Evolutionary conservation across 1,140 invertebrate species (phyloP), one percentile per base, ranked within the genome.

Genomic region (Formica selysi): DNA sequence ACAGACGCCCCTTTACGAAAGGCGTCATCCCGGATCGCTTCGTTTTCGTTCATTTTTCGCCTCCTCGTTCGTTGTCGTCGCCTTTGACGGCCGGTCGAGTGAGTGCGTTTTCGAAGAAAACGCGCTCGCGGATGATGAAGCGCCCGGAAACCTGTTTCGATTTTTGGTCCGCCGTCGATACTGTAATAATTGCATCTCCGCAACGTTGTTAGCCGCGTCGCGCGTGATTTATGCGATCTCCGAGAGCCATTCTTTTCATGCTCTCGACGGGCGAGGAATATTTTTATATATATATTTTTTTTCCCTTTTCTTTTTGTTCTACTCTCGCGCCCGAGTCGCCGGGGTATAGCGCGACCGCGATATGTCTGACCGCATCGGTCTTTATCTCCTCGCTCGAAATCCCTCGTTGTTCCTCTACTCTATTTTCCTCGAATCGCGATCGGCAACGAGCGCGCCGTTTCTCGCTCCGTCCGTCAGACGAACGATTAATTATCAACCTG

Each of bases 401-500:
- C 79, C 61, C 80, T 19, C n/a, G 61, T 19, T 11, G 1, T 19
- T 38, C 29, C 68, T 84, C 57, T 44, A 44, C 13, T 41, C 4
- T 36, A 59, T 71, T 76, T 79, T 76, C 7, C 51, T 57, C 54
- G 26, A 22, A 6, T 76, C 57, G 11, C 22, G 51, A 80, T 38
- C 64, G 65, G 41, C 59, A 8, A n/a, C 32, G 29, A 32, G 44
- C 36, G 59, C 54, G 51, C n/a, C 79, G 61, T 73, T 73, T 84
- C 48, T 26, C 65, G n/a, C 51, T 44, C 13, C 48, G 70, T 26
- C 62, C 59, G 29, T 29, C 68, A 8, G 48, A 29, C 86, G 51
- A 22, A 71, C 87, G 84, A 89, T 89, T 89, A 89, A 89, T 89
- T 89, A 89, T 88, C 85, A 85, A 79, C 29, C 64, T 74, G 88